Evolutionary conservation across 2,797 vertebrate genomes (phyloP).

Genomic region (Alosa sapidissima): DNA sequence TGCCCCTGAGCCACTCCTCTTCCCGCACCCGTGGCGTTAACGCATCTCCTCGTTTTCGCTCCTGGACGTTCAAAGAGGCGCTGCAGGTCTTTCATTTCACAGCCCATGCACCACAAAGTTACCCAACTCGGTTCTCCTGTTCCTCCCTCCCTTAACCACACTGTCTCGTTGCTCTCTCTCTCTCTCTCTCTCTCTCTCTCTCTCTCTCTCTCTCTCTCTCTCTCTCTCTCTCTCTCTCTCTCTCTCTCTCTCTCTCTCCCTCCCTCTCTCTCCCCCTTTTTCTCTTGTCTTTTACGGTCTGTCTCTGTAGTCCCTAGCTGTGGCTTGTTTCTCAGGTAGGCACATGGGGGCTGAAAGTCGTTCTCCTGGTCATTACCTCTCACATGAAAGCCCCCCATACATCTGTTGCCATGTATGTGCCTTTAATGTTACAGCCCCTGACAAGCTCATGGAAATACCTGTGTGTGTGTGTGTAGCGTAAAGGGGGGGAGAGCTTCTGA

Average conservation of each 20-base stretch:
- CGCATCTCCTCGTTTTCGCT: slow-evolving; percentile 63
- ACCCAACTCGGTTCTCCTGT: not conserved
- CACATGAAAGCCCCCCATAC: not conserved
- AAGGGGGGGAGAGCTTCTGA: not conserved
- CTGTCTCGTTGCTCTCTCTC: not conserved
- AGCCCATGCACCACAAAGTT: slow-evolving; percentile 60
- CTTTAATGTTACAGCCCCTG: not conserved
- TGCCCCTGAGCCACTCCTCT: slow-evolving; percentile 50
- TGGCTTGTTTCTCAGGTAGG: not conserved
- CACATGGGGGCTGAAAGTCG: not conserved
- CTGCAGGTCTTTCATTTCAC: slow-evolving; percentile 68
- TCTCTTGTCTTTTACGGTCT: too few species aligned
- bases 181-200: too few species aligned
- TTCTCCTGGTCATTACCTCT: not conserved
- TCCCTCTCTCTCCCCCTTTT: too few species aligned
- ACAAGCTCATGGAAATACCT: not conserved
- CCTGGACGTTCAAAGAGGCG: slow-evolving; percentile 70
- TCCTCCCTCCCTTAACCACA: slow-evolving; percentile 50
- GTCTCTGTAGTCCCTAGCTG: not conserved
- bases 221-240: not conserved
- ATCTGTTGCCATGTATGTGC: not conserved
- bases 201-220: too few species aligned
- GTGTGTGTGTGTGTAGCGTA: not conserved
- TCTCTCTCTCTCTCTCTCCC: too few species aligned
- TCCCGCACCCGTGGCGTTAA: slow-evolving; percentile 61